A percentile compares a stretch with the other conserved stretches of the same genome.
These are phyloP conservation scores for Dolichopus griseipennis DNA, from an alignment of 2,888 invertebrate genomes.

Conservation along the genomic window DNA sequence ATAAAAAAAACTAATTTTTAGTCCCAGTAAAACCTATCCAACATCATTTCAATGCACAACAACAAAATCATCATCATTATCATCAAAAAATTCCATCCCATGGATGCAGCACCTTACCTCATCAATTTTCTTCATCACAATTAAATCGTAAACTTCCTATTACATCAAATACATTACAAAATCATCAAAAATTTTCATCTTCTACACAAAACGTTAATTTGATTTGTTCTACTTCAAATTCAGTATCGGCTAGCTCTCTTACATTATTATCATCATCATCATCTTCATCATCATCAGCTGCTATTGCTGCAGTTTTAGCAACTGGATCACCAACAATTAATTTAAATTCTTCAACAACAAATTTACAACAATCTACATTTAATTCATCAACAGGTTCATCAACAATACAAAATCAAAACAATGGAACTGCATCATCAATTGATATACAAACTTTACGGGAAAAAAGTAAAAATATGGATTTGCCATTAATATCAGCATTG, in stretches of 20 bases:
- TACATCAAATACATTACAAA: not conserved
- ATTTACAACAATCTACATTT: slow-evolving; percentile 18
- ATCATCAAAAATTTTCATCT: not conserved
- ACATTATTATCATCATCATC: not conserved
- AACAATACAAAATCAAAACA: slow-evolving; percentile 27
- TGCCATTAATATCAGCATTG: slow-evolving; percentile 85
- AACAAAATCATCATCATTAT: not conserved
- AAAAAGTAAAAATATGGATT: slow-evolving; percentile 80
- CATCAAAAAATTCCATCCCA: not conserved
- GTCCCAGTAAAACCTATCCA: slow-evolving; percentile 38
- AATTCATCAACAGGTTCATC: slow-evolving; percentile 31
- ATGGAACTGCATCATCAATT: slow-evolving; percentile 42
- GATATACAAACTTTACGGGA: slow-evolving; percentile 79
- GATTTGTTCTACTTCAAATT: not conserved
- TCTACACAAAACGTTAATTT: not conserved
- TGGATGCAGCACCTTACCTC: not conserved
- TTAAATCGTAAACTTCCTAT: not conserved
- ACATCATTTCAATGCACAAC: slow-evolving; percentile 1
- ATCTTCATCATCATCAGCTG: not conserved
- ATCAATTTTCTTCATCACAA: not conserved
- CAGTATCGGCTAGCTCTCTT: not conserved
- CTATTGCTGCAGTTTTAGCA: slow-evolving; percentile 13
- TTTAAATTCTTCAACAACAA: slow-evolving; percentile 16
- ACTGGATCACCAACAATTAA: slow-evolving; percentile 16
- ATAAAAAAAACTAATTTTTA: slow-evolving; percentile 23